A percentile compares a stretch with the other conserved stretches of the same genome.
phyloP scores from a whole-genome alignment of 2,888 invertebrate genomes.

The Caenorhabditis plicata region DNA sequence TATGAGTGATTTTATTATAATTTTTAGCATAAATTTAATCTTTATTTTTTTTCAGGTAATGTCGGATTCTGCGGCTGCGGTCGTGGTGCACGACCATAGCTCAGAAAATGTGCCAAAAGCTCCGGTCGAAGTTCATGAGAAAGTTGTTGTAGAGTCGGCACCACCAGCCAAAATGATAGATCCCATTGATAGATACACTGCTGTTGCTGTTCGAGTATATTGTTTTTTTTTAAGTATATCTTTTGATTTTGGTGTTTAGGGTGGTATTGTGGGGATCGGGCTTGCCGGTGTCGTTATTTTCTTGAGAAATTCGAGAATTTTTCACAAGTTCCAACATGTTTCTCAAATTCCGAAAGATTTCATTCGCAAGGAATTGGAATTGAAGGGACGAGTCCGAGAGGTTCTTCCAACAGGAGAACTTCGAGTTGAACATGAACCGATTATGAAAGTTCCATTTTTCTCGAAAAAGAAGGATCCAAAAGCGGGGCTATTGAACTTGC shows the following conservation, averaged over 20 bases:
- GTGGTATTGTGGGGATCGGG: constrained; percentile 60
- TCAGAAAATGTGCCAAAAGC: not conserved
- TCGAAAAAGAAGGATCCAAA: constrained; percentile 37
- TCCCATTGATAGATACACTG: constrained; percentile 55
- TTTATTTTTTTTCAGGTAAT: constrained; percentile 2
- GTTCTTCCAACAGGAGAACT: constrained; percentile 57
- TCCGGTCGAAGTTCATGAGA: not conserved
- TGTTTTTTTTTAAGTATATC: no score
- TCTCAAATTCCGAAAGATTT: constrained; percentile 63
- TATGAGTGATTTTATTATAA: no score
- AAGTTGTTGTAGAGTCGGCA: not conserved
- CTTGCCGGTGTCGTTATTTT: constrained; percentile 56
- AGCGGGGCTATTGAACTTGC: constrained; percentile 52
- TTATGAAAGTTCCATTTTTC: constrained; percentile 57
- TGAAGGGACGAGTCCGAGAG: constrained; percentile 56
- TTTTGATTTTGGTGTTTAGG: constrained; percentile 44
- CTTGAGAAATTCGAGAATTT: constrained; percentile 60
- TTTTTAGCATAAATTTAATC: no score
- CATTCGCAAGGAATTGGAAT: constrained; percentile 58
- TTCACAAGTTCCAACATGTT: constrained; percentile 61
- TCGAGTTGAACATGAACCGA: constrained; percentile 59
- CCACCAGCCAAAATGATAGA: constrained; percentile 34
- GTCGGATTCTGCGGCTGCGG: constrained; percentile 1
- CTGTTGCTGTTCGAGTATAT: constrained; percentile 55
- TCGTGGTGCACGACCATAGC: constrained; percentile 3